These are phyloP conservation scores for Porites divaricata DNA, from an alignment of 92 coral and sea anemone genomes.

Conservation along the genomic window DNA sequence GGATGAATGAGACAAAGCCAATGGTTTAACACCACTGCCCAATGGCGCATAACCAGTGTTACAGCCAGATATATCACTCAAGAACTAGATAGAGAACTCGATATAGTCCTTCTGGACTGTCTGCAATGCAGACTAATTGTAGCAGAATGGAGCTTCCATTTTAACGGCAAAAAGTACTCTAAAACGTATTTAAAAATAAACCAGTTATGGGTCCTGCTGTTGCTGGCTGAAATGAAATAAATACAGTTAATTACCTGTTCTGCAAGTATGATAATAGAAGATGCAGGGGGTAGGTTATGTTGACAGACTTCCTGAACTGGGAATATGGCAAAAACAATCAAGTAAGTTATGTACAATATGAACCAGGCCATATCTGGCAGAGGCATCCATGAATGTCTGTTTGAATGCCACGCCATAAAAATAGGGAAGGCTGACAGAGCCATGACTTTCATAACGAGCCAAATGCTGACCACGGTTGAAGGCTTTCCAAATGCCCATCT, in stretches of 20 bases:
- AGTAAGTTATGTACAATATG: constrained; percentile 57
- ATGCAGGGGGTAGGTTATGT: constrained; percentile 89
- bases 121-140: too few species aligned
- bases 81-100: too few species aligned
- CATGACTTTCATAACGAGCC: constrained; percentile 91
- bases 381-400: constrained; percentile 64
- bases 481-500: constrained; percentile 95
- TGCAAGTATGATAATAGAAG: constrained; percentile 86
- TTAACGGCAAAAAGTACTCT: too few species aligned
- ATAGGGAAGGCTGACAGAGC: constrained; percentile 82
- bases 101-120: too few species aligned
- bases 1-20: too few species aligned
- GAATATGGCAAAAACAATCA: constrained; percentile 70
- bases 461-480: constrained; percentile 84
- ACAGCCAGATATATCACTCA: too few species aligned
- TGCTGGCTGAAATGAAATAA: too few species aligned
- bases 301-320: constrained; percentile 83
- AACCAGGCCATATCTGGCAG: constrained; percentile 79
- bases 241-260: constrained; percentile 78
- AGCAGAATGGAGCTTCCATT: too few species aligned
- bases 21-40: too few species aligned
- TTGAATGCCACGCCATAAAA: constrained; percentile 82
- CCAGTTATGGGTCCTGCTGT: too few species aligned
- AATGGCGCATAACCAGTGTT: too few species aligned
- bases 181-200: too few species aligned